These are phyloP conservation scores for Pseudomyrmex flavicornis DNA, from an alignment of 1,140 invertebrate species.

Conservation along the genomic window DNA sequence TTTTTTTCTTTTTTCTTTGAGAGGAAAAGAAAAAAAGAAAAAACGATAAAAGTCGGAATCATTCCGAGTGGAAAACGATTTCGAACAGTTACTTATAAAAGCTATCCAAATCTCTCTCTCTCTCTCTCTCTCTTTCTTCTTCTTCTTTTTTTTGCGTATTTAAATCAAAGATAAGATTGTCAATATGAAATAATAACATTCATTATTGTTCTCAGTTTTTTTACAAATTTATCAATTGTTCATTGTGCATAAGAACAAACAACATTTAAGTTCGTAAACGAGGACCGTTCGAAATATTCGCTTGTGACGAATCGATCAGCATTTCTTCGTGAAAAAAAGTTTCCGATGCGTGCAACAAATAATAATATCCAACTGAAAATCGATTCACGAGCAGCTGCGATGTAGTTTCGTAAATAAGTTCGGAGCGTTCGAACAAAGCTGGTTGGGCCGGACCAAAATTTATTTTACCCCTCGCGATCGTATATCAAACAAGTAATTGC, in stretches of 20 bases:
- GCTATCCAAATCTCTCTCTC: no score
- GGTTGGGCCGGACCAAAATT: conserved; percentile 44
- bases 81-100: no score
- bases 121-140: no score
- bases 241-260: background rate
- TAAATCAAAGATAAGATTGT: conserved; percentile 8
- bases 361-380: conserved; percentile 64
- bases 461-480: conserved; percentile 54
- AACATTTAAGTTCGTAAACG: background rate
- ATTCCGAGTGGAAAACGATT: no score
- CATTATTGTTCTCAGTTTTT: background rate
- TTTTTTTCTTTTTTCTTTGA: no score
- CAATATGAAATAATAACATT: background rate
- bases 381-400: conserved; percentile 57
- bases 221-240: no score
- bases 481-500: conserved; percentile 65
- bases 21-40: no score
- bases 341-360: conserved; percentile 64
- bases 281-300: conserved; percentile 12
- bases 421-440: conserved; percentile 21
- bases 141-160: background rate
- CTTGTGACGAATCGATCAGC: conserved; percentile 45
- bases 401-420: conserved; percentile 60
- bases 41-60: no score
- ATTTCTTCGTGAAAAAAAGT: conserved; percentile 18